These are phyloP conservation scores for Acrobeloides nanus DNA, from an alignment of 2,888 invertebrate genomes.

Conservation along the genomic window DNA sequence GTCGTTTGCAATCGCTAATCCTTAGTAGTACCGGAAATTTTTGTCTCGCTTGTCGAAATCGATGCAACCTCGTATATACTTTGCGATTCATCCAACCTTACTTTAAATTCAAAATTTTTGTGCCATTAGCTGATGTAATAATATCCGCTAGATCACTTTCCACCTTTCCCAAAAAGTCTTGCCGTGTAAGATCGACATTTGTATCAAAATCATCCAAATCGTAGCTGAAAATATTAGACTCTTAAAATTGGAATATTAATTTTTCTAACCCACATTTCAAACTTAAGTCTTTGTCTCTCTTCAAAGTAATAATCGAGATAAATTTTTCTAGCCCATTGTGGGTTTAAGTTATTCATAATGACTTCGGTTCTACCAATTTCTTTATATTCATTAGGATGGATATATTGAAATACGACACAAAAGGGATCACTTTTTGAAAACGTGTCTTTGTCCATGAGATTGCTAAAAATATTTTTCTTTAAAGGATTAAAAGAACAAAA, in stretches of 20 bases:
- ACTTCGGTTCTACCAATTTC: constrained; percentile 44
- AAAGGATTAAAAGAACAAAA: too few relatives aligned
- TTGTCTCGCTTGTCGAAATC: too few relatives aligned
- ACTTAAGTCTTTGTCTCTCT: constrained; percentile 37
- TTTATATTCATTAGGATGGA: too few relatives aligned
- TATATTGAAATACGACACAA: constrained; percentile 30
- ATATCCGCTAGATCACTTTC: constrained; percentile 61
- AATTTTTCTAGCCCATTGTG: constrained; percentile 38
- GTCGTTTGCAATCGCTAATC: too few relatives aligned
- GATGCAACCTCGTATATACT: not conserved
- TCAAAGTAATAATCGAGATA: constrained; percentile 44
- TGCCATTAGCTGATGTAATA: constrained; percentile 45
- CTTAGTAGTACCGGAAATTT: too few relatives aligned
- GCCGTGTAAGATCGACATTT: constrained; percentile 23
- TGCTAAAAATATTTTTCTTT: too few relatives aligned
- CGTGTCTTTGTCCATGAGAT: constrained; percentile 40
- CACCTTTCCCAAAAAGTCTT: constrained; percentile 59
- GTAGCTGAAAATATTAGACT: constrained; percentile 27
- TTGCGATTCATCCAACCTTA: constrained; percentile 2
- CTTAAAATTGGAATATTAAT: not conserved
- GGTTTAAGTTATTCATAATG: constrained; percentile 39
- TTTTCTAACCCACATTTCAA: constrained; percentile 32
- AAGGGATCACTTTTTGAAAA: constrained; percentile 52
- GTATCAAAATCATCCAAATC: constrained; percentile 33
- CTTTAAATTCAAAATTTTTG: constrained; percentile 17